phyloP scores from a whole-genome alignment of 2,113 vertebrate genomes.

The Dermatemys mawii region DNA sequence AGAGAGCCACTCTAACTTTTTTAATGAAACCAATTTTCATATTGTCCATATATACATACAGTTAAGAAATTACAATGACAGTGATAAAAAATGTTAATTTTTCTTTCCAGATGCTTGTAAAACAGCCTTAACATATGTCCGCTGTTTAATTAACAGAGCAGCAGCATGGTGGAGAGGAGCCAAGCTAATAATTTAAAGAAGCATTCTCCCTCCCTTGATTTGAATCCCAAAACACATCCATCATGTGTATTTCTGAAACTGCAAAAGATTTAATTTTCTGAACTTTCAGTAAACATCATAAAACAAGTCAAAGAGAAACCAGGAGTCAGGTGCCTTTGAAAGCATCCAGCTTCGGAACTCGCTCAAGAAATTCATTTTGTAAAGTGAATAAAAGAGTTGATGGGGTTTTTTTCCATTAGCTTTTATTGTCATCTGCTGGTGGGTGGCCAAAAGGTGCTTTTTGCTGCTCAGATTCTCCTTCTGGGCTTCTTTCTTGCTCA shows the following conservation, averaged over 20 bases:
- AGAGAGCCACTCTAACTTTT: constrained; percentile 60
- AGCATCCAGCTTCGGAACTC: constrained; percentile 55
- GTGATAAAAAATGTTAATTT: constrained; percentile 82
- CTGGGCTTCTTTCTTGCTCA: constrained; percentile 13
- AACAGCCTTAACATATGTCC: constrained; percentile 79
- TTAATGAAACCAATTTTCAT: constrained; percentile 72
- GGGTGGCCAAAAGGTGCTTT: constrained; percentile 21
- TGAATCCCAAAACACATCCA: constrained; percentile 78
- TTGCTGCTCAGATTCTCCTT: constrained; percentile 26
- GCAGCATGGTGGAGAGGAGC: constrained; percentile 76
- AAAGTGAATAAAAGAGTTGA: constrained; percentile 58
- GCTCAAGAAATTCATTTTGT: constrained; percentile 30
- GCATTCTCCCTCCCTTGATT: constrained; percentile 72
- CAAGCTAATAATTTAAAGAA: constrained; percentile 81
- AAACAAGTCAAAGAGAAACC: constrained; percentile 76
- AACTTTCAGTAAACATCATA: constrained; percentile 78
- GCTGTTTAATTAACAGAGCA: constrained; percentile 80
- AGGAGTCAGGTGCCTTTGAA: constrained; percentile 59
- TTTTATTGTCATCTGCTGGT: constrained; percentile 43
- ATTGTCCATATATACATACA: constrained; percentile 71
- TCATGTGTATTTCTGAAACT: constrained; percentile 75
- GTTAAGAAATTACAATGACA: constrained; percentile 79
- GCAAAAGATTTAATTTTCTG: constrained; percentile 80
- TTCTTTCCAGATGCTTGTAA: constrained; percentile 82
- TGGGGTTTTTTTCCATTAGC: not conserved